Conservation (phyloP, 1,140 invertebrate genomes). For the Drosophila triauraria region DNA sequence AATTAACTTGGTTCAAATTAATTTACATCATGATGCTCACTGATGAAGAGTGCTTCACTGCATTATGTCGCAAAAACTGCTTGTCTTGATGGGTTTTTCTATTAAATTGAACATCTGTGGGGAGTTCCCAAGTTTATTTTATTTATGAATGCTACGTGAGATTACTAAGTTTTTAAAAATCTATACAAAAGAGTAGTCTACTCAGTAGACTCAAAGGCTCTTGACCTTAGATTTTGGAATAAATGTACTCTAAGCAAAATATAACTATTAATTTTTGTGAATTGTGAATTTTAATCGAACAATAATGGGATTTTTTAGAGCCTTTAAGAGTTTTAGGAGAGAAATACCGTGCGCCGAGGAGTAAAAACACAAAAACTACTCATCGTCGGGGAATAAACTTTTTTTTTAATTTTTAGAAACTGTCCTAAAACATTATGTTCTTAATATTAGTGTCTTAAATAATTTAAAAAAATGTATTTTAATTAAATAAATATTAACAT, state of each 20-base stretch:
- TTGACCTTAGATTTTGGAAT: neutral
- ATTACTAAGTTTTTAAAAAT: neutral
- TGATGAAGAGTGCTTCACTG: neutral
- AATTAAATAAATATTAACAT: too few relatives aligned
- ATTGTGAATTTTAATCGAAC: neutral
- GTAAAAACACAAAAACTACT: neutral
- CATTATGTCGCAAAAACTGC: slow-evolving; percentile 2
- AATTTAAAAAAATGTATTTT: too few relatives aligned
- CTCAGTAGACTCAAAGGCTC: neutral
- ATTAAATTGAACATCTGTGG: slow-evolving; percentile 18
- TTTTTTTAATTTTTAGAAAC: too few relatives aligned
- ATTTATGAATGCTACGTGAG: slow-evolving; percentile 8
- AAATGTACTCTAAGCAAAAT: neutral
- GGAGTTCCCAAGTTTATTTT: slow-evolving; percentile 7
- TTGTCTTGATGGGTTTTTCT: slow-evolving; percentile 22
- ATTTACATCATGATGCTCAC: slow-evolving; percentile 8
- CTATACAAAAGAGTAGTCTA: neutral
- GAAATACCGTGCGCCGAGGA: too few relatives aligned
- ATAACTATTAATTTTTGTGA: neutral
- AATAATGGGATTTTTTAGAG: too few relatives aligned
- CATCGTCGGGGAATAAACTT: too few relatives aligned
- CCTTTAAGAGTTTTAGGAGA: too few relatives aligned
- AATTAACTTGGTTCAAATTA: slow-evolving; percentile 38
- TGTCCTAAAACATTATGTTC: too few relatives aligned
- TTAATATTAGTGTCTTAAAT: too few relatives aligned